Evolutionary conservation across 2,113 vertebrate genomes (phyloP).

Genomic region (Ptilorrhoa leucosticta): DNA sequence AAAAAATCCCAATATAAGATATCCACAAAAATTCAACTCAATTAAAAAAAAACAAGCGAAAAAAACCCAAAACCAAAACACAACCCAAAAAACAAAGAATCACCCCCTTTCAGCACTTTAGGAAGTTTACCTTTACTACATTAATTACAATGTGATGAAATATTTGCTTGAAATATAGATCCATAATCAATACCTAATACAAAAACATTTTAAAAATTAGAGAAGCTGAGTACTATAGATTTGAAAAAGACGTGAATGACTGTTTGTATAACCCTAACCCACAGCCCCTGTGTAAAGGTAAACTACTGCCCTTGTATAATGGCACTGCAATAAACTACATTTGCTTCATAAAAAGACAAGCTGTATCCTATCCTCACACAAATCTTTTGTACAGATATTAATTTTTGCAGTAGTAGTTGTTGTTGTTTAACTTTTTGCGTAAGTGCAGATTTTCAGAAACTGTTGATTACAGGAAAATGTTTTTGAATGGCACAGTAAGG

Average conservation of each 20-base stretch:
- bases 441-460: background rate
- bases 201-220: background rate
- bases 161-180: background rate
- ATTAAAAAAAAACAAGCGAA: background rate
- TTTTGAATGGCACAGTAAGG: background rate
- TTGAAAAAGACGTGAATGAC: background rate
- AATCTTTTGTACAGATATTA: background rate
- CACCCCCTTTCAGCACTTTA: background rate
- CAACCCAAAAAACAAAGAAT: background rate
- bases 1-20: background rate
- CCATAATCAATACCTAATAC: background rate
- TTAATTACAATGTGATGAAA: background rate
- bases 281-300: background rate
- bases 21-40: background rate
- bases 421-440: background rate
- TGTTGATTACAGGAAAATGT: background rate
- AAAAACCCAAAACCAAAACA: background rate
- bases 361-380: background rate
- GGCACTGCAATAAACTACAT: background rate
- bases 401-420: background rate
- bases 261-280: background rate
- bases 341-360: background rate
- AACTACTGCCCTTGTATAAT: background rate
- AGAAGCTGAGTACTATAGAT: background rate
- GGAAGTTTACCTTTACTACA: background rate